These are phyloP conservation scores for Ctenochaetus hawaiiensis DNA, from an alignment of 2,797 vertebrate species.

Conservation along the genomic window DNA sequence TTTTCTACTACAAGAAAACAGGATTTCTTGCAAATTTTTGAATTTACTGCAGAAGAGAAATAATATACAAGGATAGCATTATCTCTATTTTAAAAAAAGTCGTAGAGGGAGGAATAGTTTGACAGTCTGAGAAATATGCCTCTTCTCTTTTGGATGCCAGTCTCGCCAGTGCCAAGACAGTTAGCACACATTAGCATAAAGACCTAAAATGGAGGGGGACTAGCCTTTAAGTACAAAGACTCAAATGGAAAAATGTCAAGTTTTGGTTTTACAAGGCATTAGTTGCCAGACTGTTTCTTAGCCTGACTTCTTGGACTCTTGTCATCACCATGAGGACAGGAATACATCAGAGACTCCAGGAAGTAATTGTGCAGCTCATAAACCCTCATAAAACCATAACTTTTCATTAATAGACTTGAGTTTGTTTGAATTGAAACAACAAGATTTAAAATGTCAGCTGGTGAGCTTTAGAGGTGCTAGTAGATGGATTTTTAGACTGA, in stretches of 20 bases:
- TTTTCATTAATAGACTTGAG: not conserved
- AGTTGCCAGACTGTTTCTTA: not conserved
- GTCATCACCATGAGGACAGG: not conserved
- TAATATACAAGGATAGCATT: not conserved
- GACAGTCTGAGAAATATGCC: not conserved
- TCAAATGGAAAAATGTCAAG: not conserved
- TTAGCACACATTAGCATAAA: not conserved
- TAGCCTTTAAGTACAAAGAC: not conserved
- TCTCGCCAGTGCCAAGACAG: not conserved
- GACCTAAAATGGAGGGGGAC: not conserved
- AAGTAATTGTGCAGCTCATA: slow-evolving; percentile 6
- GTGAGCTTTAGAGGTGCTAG: not conserved
- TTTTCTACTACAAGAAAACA: slow-evolving; percentile 21
- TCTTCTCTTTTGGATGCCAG: not conserved
- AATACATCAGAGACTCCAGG: not conserved
- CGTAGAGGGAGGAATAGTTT: not conserved
- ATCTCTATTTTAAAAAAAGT: not conserved
- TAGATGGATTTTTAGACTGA: not conserved
- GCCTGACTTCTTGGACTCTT: not conserved
- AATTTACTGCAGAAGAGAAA: slow-evolving; percentile 12
- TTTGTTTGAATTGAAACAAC: not conserved
- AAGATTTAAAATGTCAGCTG: not conserved
- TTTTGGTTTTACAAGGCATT: not conserved
- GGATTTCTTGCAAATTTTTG: slow-evolving; percentile 15
- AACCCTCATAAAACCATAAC: not conserved